Percentiles rank a stretch among this genome's conserved stretches.
Evolutionary conservation across 92 coral and sea anemone genomes (phyloP).

Genomic region (Parazoanthus atlanticus): DNA sequence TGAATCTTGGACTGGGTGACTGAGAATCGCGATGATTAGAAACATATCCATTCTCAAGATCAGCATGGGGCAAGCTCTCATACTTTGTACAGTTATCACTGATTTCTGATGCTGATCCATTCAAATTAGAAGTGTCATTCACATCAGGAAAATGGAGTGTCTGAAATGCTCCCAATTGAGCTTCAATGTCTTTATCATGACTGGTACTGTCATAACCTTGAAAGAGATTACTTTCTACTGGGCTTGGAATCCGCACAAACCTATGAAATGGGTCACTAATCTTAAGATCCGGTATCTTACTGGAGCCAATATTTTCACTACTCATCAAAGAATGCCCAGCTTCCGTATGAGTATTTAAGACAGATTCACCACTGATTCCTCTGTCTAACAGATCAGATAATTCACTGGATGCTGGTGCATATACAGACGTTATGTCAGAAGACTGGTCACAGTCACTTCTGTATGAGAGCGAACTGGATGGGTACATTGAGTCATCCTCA

Average conservation of each 20-base stretch:
- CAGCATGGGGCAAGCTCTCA: neutral
- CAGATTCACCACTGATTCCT: neutral
- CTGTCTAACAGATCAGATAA: conserved; percentile 4
- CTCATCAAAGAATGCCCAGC: neutral
- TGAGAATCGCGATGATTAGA: neutral
- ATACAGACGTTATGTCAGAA: conserved; percentile 52
- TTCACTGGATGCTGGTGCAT: conserved; percentile 37
- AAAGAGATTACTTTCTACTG: neutral
- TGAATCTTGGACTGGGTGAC: conserved; percentile 48
- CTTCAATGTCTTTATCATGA: neutral
- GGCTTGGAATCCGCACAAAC: neutral
- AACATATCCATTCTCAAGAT: neutral
- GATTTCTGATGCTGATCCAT: neutral
- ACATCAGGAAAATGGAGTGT: neutral
- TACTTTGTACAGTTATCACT: neutral
- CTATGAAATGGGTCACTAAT: conserved; percentile 14
- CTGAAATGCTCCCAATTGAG: neutral
- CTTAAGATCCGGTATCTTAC: neutral
- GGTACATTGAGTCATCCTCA: conserved; percentile 67
- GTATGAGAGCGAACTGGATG: conserved; percentile 63
- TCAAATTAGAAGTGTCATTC: neutral
- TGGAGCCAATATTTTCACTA: neutral
- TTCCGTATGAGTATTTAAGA: neutral
- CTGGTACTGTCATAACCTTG: neutral
- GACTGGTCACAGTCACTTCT: conserved; percentile 66